Conservation (phyloP, 2,888 invertebrate genomes). For the Ecliptopera silaceata region DNA sequence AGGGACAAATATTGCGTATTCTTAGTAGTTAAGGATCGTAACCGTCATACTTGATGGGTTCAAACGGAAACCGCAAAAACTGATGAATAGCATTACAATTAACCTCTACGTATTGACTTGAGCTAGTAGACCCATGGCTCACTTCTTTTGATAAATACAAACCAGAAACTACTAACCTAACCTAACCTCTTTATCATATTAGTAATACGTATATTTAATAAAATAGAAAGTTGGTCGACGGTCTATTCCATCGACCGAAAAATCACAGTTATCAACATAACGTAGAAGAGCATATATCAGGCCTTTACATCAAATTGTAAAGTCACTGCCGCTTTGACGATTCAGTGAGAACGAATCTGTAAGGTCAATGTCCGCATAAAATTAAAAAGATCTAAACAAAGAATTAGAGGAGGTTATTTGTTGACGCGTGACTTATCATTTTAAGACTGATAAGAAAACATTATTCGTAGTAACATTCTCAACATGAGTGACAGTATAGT, state of each 20-base stretch:
- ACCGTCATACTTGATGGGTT: constrained; percentile 76
- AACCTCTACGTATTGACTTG: background rate
- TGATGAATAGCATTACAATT: constrained; percentile 68
- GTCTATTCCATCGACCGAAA: too few relatives aligned
- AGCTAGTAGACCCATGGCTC: background rate
- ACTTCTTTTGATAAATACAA: too few relatives aligned
- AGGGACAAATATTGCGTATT: constrained; percentile 59
- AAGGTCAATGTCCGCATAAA: constrained; percentile 36
- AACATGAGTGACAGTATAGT: background rate
- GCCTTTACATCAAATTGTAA: background rate
- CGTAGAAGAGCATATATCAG: too few relatives aligned
- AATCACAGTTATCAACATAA: too few relatives aligned
- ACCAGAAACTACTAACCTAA: too few relatives aligned
- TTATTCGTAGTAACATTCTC: background rate
- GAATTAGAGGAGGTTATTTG: constrained; percentile 5
- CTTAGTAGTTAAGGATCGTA: constrained; percentile 68
- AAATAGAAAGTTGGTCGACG: too few relatives aligned
- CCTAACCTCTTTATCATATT: too few relatives aligned
- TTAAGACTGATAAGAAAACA: background rate
- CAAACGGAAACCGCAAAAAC: constrained; percentile 81
- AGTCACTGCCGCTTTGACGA: constrained; percentile 5
- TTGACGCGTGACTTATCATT: background rate
- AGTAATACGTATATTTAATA: too few relatives aligned
- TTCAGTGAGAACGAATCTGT: constrained; percentile 13
- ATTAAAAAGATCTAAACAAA: constrained; percentile 28